Percentiles rank a stretch among this genome's conserved stretches.
Evolutionary conservation across 2,113 vertebrate genomes (phyloP).

Genomic region (Elgaria multicarinata): DNA sequence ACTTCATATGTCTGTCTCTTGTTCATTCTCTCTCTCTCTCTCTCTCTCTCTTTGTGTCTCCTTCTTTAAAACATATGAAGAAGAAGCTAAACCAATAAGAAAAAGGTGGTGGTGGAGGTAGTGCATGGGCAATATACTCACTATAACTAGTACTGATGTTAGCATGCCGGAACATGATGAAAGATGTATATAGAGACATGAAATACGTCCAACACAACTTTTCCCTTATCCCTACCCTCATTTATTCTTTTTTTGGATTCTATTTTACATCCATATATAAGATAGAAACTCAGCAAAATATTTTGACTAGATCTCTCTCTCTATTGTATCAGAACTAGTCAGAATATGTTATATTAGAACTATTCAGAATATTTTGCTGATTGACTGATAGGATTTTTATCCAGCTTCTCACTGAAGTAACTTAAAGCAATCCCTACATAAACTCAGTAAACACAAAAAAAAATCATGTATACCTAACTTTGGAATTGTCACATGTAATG

Average conservation of each 20-base stretch:
- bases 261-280: not conserved
- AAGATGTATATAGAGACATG: not conserved
- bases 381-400: not conserved
- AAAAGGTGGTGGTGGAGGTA: not conserved
- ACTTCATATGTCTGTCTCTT: not conserved
- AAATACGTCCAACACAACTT: not conserved
- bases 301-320: too few relatives aligned
- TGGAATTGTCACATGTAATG: not conserved
- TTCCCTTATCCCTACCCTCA: not conserved
- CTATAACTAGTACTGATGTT: not conserved
- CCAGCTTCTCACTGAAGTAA: not conserved
- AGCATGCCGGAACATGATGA: not conserved
- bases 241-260: not conserved
- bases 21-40: too few relatives aligned
- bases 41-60: not conserved
- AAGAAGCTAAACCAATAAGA: not conserved
- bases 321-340: too few relatives aligned
- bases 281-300: not conserved
- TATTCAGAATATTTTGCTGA: not conserved
- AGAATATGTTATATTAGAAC: not conserved
- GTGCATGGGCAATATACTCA: not conserved
- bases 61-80: not conserved
- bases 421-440: not conserved
- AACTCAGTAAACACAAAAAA: not conserved
- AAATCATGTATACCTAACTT: not conserved